Conservation (phyloP, 2,888 invertebrate genomes). For the Smittia sp. region DNA sequence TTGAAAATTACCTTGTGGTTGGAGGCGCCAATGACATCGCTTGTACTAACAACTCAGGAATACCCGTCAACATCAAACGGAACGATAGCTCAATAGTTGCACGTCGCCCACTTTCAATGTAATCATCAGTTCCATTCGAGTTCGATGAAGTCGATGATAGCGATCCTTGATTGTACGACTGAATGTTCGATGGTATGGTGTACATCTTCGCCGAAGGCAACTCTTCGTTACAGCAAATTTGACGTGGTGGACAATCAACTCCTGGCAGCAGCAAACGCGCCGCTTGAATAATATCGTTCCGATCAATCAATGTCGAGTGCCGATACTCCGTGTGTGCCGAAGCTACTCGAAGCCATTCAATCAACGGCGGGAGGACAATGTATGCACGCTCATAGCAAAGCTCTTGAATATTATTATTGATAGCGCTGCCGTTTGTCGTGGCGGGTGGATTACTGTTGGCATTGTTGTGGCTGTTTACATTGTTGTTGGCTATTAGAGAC, state of each 20-base stretch:
- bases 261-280: slow-evolving; percentile 81
- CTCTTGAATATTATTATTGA: slow-evolving; percentile 62
- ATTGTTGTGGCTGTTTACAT: slow-evolving; percentile 50
- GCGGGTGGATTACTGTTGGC: slow-evolving; percentile 46
- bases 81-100: slow-evolving; percentile 75
- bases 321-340: slow-evolving; percentile 80
- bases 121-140: slow-evolving; percentile 23
- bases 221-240: slow-evolving; percentile 62
- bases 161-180: slow-evolving; percentile 35
- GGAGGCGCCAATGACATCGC: slow-evolving; percentile 73
- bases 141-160: slow-evolving; percentile 31
- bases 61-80: slow-evolving; percentile 73
- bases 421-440: slow-evolving; percentile 47
- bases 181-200: slow-evolving; percentile 28
- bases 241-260: slow-evolving; percentile 82
- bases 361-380: slow-evolving; percentile 81
- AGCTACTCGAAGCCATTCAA: slow-evolving; percentile 86
- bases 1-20: slow-evolving; percentile 55
- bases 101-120: slow-evolving; percentile 59
- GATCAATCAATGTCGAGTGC: slow-evolving; percentile 72
- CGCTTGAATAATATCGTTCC: slow-evolving; percentile 85
- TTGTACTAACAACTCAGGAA: slow-evolving; percentile 73
- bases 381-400: slow-evolving; percentile 84
- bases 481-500: slow-evolving; percentile 29
- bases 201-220: slow-evolving; percentile 48